Evolutionary conservation across 1,140 invertebrate species (phyloP), one percentile per base, ranked within the genome.

Genomic region (Dendrolimus punctatus): DNA sequence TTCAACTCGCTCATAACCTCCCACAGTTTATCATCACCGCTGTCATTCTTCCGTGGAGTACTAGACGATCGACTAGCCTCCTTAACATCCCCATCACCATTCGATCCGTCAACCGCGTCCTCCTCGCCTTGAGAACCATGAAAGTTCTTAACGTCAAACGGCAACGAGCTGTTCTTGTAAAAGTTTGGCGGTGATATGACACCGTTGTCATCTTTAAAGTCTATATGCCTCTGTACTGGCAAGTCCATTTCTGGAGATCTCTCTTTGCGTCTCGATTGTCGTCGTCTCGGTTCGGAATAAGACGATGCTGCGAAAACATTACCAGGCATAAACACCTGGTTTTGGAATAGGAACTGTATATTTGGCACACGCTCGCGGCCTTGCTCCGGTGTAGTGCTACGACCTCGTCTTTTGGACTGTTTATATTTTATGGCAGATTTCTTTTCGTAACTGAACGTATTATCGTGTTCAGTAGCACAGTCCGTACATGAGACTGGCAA

Each of bases 291-390:
- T 49, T 86, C 83, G 2, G 83, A 76, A 46, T 70, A 80, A 0
- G 78, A 70, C 0, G 63, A 47, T 8, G 58, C 56, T 4, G 63
- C 54, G 37, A 72, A 73, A 53, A 80, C 48, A 57, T 80, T 81
- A 0, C 80, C 80, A 6, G 80, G 78, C 81, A 87, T 81, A 48
- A 86, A 87, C 6, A 88, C 80, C 62, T 87, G 83, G 48, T 87
- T 87, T 64, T 82, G 78, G 53, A 87, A 87, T 3, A 86, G 68
- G 60, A 88, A 87, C 51, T 87, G 83, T 67, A 88, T 82, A 50
- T 85, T 85, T 5, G 87, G 87, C 3, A 76, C 61, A 4, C 66
- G 60, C 51, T 76, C 68, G 44, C 64, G 57, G 2, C 52, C 49
- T 57, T 66, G 71, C 39, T 80, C 76, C 0, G 73, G 66, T 6